Percentiles rank a stretch among this genome's conserved stretches.
These are phyloP conservation scores for Morus bassanus DNA, from an alignment of 2,797 vertebrate genomes.

Conservation along the genomic window DNA sequence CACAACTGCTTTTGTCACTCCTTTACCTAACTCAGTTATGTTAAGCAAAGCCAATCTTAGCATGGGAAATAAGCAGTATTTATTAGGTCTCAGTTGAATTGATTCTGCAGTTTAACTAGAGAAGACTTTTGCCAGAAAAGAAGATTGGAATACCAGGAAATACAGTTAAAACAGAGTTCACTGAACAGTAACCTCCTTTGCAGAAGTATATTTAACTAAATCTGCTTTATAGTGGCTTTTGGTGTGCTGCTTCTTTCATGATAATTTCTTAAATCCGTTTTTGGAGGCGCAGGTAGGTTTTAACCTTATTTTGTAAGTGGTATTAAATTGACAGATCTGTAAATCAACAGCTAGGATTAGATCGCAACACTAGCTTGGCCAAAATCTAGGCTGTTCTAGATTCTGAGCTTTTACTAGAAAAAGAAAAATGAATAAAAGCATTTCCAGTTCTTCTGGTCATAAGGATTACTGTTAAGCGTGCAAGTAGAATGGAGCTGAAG, in stretches of 20 bases:
- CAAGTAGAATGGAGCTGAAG: background rate
- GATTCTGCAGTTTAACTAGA: background rate
- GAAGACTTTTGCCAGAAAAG: background rate
- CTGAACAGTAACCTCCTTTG: background rate
- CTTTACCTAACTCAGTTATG: background rate
- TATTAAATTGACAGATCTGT: background rate
- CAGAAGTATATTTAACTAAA: background rate
- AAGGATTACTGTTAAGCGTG: background rate
- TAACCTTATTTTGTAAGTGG: background rate
- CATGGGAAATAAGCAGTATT: background rate
- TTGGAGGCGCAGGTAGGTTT: background rate
- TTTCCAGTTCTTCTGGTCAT: background rate
- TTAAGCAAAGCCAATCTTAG: background rate
- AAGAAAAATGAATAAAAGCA: background rate
- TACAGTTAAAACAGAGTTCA: background rate
- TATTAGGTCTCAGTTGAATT: background rate
- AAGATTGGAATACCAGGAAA: background rate
- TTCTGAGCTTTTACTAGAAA: background rate
- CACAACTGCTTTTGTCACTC: background rate
- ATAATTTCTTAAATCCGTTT: background rate
- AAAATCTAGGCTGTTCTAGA: background rate
- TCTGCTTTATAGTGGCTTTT: background rate
- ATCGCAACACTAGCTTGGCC: background rate
- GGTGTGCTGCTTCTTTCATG: background rate
- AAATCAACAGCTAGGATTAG: background rate